Base-by-base conservation (phyloP, 2,113 vertebrate genomes). In the Coreoperca whiteheadi region DNA sequence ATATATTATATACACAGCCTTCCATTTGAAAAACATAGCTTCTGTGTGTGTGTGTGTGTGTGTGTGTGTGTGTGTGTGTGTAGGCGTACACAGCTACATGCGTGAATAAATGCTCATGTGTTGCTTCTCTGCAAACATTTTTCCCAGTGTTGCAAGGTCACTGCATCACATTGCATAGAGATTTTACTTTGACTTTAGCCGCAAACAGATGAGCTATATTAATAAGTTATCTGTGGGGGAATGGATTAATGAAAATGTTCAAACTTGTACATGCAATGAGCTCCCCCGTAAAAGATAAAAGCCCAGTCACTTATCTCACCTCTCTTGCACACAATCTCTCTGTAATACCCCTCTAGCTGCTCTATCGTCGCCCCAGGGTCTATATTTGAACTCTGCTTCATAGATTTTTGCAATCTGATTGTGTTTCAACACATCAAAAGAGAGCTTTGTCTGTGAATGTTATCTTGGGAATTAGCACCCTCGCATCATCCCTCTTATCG, bases 371-470 rank as follows among this genome's bases (percentile, higher is more conserved):
- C 88, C 88, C 60, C 51, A 0, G 83, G 82, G 77, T 90, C 82
- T 84, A 75, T 88, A 87, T 92, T 88, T 90, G 84, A 91, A 91
- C 89, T 73, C 65, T 57, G 86, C 87, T 88, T 86, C 81, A 83
- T 67, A 86, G 87, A 86, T 83, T 85, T 78, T 54, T 85, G 72
- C 74, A 83, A 86, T 89, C 85, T 89, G 87, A 90, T 90, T 91
- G 78, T 81, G 86, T 91, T 91, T 83, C 82, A 83, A 1, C 86
- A 68, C 90, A 91, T 93, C 87, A 92, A 85, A 92, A 89, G 83
- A 87, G 79, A 90, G 90, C 90, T 93, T 92, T 92, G 90, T 90
- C 87, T 77, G 82, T 90, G 84, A 90, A 89, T 89, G 89, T 93
- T 90, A 93, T 94, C 90, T 91, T 34, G 88, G 85, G 90, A 91